Base-by-base conservation (phyloP, 2,888 invertebrate genomes). In the Vesta saturnalis region DNA sequence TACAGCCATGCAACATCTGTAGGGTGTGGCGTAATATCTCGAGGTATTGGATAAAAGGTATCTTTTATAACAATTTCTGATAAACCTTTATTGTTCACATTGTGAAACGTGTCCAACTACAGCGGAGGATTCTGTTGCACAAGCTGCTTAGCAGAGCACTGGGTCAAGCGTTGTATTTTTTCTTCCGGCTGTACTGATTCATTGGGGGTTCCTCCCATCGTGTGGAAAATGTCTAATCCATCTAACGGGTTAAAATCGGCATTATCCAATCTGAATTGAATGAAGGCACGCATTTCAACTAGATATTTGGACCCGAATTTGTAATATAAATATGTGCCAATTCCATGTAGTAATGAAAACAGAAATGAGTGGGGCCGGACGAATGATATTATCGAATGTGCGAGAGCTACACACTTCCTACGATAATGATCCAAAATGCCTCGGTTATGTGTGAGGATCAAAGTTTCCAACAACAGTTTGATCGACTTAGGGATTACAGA, bases 401-500 rank as follows among this genome's bases (percentile, higher is more conserved):
- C 21, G 23, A 59, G 47, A 15, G 23, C 59, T 5, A 46, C 59
- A 22, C 59, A 59, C 14, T 22, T 59, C 47, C 21, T 59, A 14
- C 22, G 14, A 21, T 22, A 59, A 22, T 21, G 5, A 47, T 59
- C 23, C 16, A 59, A n/a, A 23, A 1, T 2, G 47, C 59, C 47
- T 47, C 59, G 46, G 19, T 59, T 59, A 10, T 59, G 46, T 59
- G 2, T 59, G 2, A 59, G 47, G 8, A 59, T 47, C 16, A 59
- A 6, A 14, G 59, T 59, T 46, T 59, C 59, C 10, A 59, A 14
- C 0, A 59, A 47, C 15, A 63, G 23, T 63, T 22, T 21, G 4
- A 54, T 18, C 1, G 65, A 60, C 43, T 65, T 54, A 46, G 60
- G 65, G 54, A 65, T 60, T 6, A 60, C 55, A 30, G 60, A 66